Evolutionary conservation across 2,888 invertebrate genomes (phyloP), one percentile per base, ranked within the genome.

Genomic region (Polyommatus icarus): DNA sequence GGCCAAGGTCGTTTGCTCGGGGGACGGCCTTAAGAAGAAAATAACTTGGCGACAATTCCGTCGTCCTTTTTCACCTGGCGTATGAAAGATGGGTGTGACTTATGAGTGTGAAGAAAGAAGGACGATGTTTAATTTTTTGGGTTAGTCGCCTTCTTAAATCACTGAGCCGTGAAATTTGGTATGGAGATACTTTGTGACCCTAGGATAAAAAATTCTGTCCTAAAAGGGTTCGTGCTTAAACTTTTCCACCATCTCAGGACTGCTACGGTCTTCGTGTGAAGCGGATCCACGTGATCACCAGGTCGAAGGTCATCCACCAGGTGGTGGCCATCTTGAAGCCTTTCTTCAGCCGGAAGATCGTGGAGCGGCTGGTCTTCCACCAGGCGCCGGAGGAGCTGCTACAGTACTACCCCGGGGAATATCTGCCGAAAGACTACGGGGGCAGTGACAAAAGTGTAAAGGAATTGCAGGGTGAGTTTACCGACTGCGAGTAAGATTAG

Each of bases 251-350:
- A n/a, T 20, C 20, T 18, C 59, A 59, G 59, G 59, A 59, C 20
- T 59, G 59, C 20, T 59, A 59, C 20, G 59, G 59, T 59, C 59
- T 59, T 8, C 59, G 59, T 2, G 5, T 59, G 59, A 59, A 20
- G 20, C 59, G 59, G 20, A n/a, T 59, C 57, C 57, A 59, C 57
- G 57, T 59, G 57, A 59, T 59, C 59, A 20, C 59, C 59, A 59
- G 8, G 3, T 59, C 59, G 1, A 59, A 59, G 59, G n/a, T 20
- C 8, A 59, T 59, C 59, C 59, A 59, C 59, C 20, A 59, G 59
- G 20, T 20, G 7, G 5, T 59, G n/a, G 59, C 59, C 6, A 59
- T 59, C 20, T 0, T 59, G 5, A 59, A 20, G 20, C 59, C 59
- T 0, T 59, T 59, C 59, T 59, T 59, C 59, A 20, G n/a, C 59